Evolutionary conservation across 2,888 invertebrate species (phyloP), one percentile per base, ranked within the genome.

Genomic region (Serrognathus titanus): DNA sequence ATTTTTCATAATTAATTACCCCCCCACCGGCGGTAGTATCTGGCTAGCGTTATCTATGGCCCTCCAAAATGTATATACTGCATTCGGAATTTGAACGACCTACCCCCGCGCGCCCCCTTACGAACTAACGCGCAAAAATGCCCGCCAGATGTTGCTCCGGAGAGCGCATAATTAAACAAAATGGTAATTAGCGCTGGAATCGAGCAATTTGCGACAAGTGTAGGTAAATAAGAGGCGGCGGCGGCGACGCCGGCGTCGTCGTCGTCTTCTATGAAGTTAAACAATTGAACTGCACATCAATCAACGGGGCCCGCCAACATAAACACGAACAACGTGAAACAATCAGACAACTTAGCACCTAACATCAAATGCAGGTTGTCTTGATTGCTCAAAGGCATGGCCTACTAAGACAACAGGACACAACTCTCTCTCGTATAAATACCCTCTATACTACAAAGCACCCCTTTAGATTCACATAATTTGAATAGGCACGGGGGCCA

Each of bases 231-330:
- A 62, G 60, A 63, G 62, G 59, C 58, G 60, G 60, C 57, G 60
- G 61, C 48, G 38, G 40, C 41, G 38, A 47, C 49, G 55, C 35
- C 37, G 45, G 24, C 24, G 24, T 31, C 24, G 24, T 31, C 24
- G 24, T 31, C 24, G 31, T 35, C 10, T 9, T 13, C 36, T 51
- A 52, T 67, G 66, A 70, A 71, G 70, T 71, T 70, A 71, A 71
- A 71, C 71, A 71, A 72, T 71, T 69, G 69, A 70, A 70, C 66
- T 69, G 71, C 69, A 71, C 71, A 71, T 71, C 71, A 71, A 69
- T 71, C 69, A 69, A 61, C 62, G 57, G 60, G 63, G 65, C 66
- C 66, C 68, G 68, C 70, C 69, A 71, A 71, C 70, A 70, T 70
- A 71, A 71, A 71, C 70, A 71, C 62, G 65, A 67, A 69, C 62